A percentile compares a stretch with the other conserved stretches of the same genome.
Conservation (phyloP, 2,888 invertebrate genomes). For the Pseudoips prasinana region DNA sequence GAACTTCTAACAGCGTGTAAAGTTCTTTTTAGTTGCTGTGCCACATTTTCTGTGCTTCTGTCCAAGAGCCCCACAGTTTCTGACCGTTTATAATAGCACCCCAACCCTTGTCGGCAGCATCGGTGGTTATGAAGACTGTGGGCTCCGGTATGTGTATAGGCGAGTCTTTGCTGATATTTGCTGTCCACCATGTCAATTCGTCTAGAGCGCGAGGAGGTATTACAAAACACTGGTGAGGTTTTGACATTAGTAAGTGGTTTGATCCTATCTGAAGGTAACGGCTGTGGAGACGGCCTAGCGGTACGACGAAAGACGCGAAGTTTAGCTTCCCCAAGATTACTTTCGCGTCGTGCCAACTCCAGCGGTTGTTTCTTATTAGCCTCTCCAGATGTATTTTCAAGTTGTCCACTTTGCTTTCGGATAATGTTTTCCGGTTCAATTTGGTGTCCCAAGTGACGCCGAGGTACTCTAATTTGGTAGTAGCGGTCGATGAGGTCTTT, state of each 20-base stretch:
- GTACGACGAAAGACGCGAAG: slow-evolving; percentile 13
- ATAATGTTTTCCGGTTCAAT: slow-evolving; percentile 9
- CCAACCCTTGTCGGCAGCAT: slow-evolving; percentile 1
- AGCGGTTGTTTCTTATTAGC: not conserved
- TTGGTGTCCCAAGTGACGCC: slow-evolving; percentile 19
- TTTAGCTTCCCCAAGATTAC: slow-evolving; percentile 11
- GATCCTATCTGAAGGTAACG: slow-evolving; percentile 8
- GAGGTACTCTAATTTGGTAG: slow-evolving; percentile 13
- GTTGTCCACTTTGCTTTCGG: slow-evolving; percentile 1
- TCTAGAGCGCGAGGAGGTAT: not conserved
- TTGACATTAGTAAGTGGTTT: slow-evolving; percentile 1
- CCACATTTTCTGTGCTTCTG: too few species aligned
- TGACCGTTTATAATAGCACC: too few species aligned
- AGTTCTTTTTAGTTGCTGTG: slow-evolving; percentile 3
- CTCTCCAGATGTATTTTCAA: not conserved
- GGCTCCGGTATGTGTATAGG: slow-evolving; percentile 1
- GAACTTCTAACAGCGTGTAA: not conserved
- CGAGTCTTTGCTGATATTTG: not conserved
- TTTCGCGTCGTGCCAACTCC: slow-evolving; percentile 14
- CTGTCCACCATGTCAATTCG: slow-evolving; percentile 3
- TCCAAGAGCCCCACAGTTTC: too few species aligned
- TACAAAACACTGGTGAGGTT: not conserved
- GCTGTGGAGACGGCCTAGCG: slow-evolving; percentile 11
- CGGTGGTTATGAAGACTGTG: not conserved
- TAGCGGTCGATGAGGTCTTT: slow-evolving; percentile 11